These are phyloP conservation scores for Australoheros facetus DNA, from an alignment of 2,797 vertebrate genomes.

Conservation along the genomic window DNA sequence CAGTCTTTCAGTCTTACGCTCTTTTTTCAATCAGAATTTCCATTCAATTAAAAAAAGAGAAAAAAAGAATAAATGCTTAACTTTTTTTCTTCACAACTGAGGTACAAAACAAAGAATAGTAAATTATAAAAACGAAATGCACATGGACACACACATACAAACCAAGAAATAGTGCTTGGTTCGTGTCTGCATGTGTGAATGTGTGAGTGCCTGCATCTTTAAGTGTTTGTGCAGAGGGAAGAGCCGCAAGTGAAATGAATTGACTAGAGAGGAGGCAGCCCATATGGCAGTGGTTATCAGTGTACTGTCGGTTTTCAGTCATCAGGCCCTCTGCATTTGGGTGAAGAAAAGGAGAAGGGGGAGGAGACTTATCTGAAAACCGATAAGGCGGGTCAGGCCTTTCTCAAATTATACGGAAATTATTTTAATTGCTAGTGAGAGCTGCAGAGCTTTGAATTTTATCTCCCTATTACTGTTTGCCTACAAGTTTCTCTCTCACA, in stretches of 20 bases:
- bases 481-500: slow-evolving; percentile 22
- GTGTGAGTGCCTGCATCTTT: neutral
- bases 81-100: neutral
- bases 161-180: neutral
- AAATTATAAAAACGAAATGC: neutral
- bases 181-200: neutral
- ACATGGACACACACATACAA: neutral
- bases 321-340: slow-evolving; percentile 44
- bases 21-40: slow-evolving; percentile 44
- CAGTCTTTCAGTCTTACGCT: neutral
- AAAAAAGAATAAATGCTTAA: neutral
- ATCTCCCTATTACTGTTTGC: slow-evolving; percentile 41
- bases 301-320: slow-evolving; percentile 47
- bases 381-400: slow-evolving; percentile 45
- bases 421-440: slow-evolving; percentile 63
- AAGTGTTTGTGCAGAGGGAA: neutral
- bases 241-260: slow-evolving; percentile 13
- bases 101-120: neutral
- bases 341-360: slow-evolving; percentile 32
- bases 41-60: slow-evolving; percentile 32
- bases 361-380: slow-evolving; percentile 50
- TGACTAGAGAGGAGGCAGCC: slow-evolving; percentile 28
- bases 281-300: slow-evolving; percentile 37
- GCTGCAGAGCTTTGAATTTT: slow-evolving; percentile 51
- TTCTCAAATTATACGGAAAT: slow-evolving; percentile 59